Evolutionary conservation across 2,113 vertebrate genomes (phyloP).

Genomic region (Balaenoptera acutorostrata): DNA sequence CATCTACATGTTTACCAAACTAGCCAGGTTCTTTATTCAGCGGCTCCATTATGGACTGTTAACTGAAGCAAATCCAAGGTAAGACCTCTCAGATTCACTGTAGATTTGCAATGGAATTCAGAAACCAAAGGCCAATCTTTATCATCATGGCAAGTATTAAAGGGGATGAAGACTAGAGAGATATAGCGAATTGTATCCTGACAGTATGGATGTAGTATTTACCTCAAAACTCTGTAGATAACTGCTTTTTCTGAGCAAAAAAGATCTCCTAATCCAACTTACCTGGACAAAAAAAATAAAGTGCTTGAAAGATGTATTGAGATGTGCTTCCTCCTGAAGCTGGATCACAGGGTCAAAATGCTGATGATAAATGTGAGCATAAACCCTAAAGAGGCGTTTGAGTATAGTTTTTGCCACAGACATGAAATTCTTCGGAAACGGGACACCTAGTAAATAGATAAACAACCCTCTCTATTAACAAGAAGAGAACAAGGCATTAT

Average conservation of each 20-base stretch:
- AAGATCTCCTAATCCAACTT: not conserved
- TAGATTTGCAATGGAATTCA: not conserved
- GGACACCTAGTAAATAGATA: conserved; percentile 80
- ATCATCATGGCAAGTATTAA: not conserved
- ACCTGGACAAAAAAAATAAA: conserved; percentile 91
- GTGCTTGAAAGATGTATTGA: conserved; percentile 90
- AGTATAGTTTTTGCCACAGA: conserved; percentile 89
- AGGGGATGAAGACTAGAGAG: not conserved
- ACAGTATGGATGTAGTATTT: not conserved
- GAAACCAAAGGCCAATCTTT: not conserved
- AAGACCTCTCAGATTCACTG: not conserved
- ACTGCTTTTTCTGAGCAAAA: not conserved
- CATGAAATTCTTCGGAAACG: conserved; percentile 89
- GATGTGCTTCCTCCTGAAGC: conserved; percentile 88
- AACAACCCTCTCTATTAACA: not conserved
- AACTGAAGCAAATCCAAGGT: not conserved
- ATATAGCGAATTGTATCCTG: not conserved
- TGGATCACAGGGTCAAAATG: conserved; percentile 89
- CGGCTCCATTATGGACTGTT: not conserved
- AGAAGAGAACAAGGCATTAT: conserved; percentile 9
- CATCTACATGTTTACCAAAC: not conserved
- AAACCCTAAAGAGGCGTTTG: conserved; percentile 88
- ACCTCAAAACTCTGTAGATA: not conserved
- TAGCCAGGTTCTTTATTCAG: not conserved
- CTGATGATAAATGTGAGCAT: conserved; percentile 89